phyloP scores from a whole-genome alignment of 1,140 invertebrate genomes.

The Triops cancriformis region DNA sequence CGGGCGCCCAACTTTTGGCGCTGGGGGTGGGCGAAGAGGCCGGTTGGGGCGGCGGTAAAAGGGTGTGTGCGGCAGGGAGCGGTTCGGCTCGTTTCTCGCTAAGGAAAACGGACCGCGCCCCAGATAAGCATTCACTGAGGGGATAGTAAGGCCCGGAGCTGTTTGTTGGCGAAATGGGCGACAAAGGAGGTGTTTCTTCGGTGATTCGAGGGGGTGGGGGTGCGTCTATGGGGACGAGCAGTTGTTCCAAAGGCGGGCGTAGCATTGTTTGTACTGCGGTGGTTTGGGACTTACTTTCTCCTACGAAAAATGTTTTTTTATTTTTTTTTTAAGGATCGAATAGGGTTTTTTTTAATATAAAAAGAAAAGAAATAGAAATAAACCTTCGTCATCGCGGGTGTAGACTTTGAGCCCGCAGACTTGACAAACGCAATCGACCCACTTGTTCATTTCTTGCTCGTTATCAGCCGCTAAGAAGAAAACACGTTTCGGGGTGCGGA shows the following conservation, averaged over 20 bases:
- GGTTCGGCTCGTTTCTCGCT: neutral
- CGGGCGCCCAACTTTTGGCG: neutral
- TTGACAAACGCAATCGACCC: conserved; percentile 90
- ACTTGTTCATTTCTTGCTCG: conserved; percentile 84
- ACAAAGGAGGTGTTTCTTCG: conserved; percentile 39
- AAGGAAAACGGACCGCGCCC: conserved; percentile 42
- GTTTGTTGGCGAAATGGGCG: conserved; percentile 30
- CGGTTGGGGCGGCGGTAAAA: neutral
- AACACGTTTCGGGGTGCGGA: conserved; percentile 74
- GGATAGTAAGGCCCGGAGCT: conserved; percentile 42
- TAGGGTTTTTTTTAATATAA: neutral
- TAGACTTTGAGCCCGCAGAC: conserved; percentile 56
- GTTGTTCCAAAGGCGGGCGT: conserved; percentile 22
- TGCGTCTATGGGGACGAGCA: conserved; percentile 18
- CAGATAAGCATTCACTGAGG: conserved; percentile 79
- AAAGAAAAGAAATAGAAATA: neutral
- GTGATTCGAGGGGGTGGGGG: conserved; percentile 30
- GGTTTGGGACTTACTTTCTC: conserved; percentile 44
- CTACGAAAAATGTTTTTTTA: neutral
- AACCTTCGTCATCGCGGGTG: conserved; percentile 53
- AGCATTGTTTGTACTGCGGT: conserved; percentile 25
- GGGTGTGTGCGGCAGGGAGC: neutral
- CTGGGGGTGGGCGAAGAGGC: conserved; percentile 16
- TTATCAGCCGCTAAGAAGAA: conserved; percentile 88
- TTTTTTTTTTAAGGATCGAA: neutral